Conservation (phyloP, 2,797 vertebrate species). For the Eospalax fontanierii region DNA sequence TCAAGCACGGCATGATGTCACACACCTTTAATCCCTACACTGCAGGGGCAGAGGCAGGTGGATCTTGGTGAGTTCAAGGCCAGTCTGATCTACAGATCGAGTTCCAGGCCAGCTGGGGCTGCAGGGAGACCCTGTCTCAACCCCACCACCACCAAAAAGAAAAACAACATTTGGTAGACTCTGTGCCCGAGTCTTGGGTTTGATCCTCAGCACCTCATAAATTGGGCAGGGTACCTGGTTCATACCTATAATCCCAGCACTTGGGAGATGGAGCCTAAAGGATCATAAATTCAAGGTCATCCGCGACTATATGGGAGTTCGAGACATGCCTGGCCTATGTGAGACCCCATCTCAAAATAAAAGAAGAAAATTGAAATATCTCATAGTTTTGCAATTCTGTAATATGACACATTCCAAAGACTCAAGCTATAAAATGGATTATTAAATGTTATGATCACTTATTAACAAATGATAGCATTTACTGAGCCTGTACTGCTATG, state of each 20-base stretch:
- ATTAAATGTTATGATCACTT: constrained; percentile 16
- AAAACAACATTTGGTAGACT: too few species aligned
- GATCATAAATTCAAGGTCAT: background rate
- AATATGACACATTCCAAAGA: constrained; percentile 24
- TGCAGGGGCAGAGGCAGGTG: too few species aligned
- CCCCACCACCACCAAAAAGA: too few species aligned
- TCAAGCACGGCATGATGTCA: background rate
- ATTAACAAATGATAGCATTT: constrained; percentile 50
- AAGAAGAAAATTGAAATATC: background rate
- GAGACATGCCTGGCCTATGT: background rate
- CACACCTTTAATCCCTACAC: too few species aligned
- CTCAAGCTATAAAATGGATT: constrained; percentile 14
- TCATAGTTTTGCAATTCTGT: constrained; percentile 27
- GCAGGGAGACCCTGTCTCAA: too few species aligned
- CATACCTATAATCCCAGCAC: background rate
- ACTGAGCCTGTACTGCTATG: background rate
- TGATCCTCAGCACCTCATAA: background rate
- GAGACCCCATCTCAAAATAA: background rate
- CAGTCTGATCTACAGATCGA: too few species aligned
- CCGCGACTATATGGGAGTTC: background rate
- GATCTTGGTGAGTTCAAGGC: too few species aligned
- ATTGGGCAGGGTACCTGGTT: too few species aligned
- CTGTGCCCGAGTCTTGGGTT: background rate
- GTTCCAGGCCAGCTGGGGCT: too few species aligned
- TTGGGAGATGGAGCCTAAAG: background rate